phyloP scores from a whole-genome alignment of 2,797 vertebrate genomes.

The Echeneis naucrates region DNA sequence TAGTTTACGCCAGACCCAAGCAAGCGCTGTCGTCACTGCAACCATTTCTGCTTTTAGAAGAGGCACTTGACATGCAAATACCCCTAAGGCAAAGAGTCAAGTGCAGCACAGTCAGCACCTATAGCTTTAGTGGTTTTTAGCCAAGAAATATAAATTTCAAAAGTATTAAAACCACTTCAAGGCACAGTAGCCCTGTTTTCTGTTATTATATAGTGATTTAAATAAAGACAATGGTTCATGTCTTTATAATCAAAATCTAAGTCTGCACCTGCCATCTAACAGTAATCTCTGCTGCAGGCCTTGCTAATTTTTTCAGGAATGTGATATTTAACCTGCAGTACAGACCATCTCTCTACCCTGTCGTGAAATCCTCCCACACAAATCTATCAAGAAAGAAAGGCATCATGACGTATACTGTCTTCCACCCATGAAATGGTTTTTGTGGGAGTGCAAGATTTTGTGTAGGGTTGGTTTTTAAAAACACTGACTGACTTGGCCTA shows the following conservation, averaged over 20 bases:
- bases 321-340: slow-evolving; percentile 50
- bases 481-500: slow-evolving; percentile 47
- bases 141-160: slow-evolving; percentile 29
- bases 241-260: slow-evolving; percentile 43
- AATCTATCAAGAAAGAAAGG: slow-evolving; percentile 59
- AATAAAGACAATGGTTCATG: slow-evolving; percentile 29
- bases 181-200: slow-evolving; percentile 14
- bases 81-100: slow-evolving; percentile 35
- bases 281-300: slow-evolving; percentile 1
- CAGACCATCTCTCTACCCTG: slow-evolving; percentile 32
- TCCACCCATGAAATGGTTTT: slow-evolving; percentile 59
- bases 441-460: slow-evolving; percentile 65
- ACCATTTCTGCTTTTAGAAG: slow-evolving; percentile 35
- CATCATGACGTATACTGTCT: slow-evolving; percentile 56
- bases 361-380: slow-evolving; percentile 61
- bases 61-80: slow-evolving; percentile 45
- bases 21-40: slow-evolving; percentile 23
- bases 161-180: slow-evolving; percentile 26
- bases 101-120: slow-evolving; percentile 24
- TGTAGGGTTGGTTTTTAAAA: slow-evolving; percentile 42
- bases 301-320: slow-evolving; percentile 24
- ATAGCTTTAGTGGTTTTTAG: slow-evolving; percentile 46
- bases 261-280: slow-evolving; percentile 32
- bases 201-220: slow-evolving; percentile 29
- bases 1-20: slow-evolving; percentile 30